A percentile compares a stretch with the other conserved stretches of the same genome.
phyloP scores from a whole-genome alignment of 1,140 invertebrate genomes.

The Calliopsis andreniformis region DNA sequence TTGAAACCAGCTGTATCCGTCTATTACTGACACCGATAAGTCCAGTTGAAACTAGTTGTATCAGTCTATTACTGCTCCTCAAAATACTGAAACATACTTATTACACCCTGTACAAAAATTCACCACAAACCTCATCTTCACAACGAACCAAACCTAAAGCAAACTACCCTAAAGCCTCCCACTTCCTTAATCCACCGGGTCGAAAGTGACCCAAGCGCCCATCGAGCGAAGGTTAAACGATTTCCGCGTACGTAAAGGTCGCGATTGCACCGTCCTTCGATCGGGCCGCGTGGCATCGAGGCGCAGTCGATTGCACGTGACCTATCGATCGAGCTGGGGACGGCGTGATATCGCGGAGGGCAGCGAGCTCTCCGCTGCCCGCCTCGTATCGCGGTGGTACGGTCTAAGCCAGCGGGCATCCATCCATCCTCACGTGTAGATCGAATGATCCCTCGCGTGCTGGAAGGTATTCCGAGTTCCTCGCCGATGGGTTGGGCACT shows the following conservation, averaged over 20 bases:
- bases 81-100: no score
- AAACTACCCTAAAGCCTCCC: no score
- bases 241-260: not conserved
- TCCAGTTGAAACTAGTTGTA: no score
- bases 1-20: no score
- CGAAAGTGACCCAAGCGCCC: not conserved
- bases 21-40: no score
- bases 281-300: slow-evolving; percentile 17
- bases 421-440: slow-evolving; percentile 46
- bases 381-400: slow-evolving; percentile 40
- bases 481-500: slow-evolving; percentile 53
- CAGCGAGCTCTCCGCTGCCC: not conserved
- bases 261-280: not conserved
- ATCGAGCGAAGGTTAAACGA: not conserved
- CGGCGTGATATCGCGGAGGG: slow-evolving; percentile 34
- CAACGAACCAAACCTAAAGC: no score
- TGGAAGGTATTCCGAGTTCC: slow-evolving; percentile 50
- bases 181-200: no score
- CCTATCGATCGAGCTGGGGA: slow-evolving; percentile 12
- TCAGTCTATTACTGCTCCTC: no score
- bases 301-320: slow-evolving; percentile 8
- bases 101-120: no score
- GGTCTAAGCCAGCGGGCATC: slow-evolving; percentile 11
- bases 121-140: no score
- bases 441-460: slow-evolving; percentile 57